Base-by-base conservation (phyloP, 2,113 vertebrate genomes). In the Ceyx melanurus region DNA sequence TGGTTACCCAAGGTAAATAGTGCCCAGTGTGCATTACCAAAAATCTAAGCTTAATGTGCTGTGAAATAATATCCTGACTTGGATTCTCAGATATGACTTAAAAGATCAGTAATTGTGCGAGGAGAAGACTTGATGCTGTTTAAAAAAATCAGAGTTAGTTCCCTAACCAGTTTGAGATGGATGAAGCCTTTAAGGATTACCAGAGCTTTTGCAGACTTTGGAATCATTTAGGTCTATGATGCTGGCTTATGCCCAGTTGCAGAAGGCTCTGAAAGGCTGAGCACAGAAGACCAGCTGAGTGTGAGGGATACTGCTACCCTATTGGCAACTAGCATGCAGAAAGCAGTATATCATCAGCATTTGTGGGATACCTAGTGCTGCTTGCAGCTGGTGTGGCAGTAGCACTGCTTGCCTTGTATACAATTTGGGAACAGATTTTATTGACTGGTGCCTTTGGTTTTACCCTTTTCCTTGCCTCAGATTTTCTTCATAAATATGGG, bases 401-500 rank as follows among this genome's bases (percentile, higher is more conserved):
- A 42, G 26, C 57, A 18, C 25, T 67, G 37, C 22, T 42, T 67
- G 61, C 53, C 31, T 58, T 3, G 2, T 65, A 60, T 37, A 42
- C 72, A 48, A 14, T 81, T 50, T 70, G 48, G 61, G 37, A 90
- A 23, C 40, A 58, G 37, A 17, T 81, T 88, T 68, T 62, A 54
- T 26, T 78, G 54, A 50, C 65, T 7, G 2, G 20, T 88, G 19
- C 40, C 46, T 92, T 96, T 91, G 92, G 43, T 87, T 54, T 87
- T 89, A 62, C 53, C 23, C 66, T 95, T 91, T 71, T 53, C 54
- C 77, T 65, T 94, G 61, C 42, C 46, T 81, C 37, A 54, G 58
- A 57, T 90, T 64, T 89, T 83, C 85, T 79, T 90, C 67, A 86
- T 86, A 46, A 91, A 92, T 76, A 37, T 50, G 20, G 22, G 23